Percentiles rank a stretch among this genome's conserved stretches.
Conservation (phyloP, 2,888 invertebrate genomes). For the Autographa gamma region DNA sequence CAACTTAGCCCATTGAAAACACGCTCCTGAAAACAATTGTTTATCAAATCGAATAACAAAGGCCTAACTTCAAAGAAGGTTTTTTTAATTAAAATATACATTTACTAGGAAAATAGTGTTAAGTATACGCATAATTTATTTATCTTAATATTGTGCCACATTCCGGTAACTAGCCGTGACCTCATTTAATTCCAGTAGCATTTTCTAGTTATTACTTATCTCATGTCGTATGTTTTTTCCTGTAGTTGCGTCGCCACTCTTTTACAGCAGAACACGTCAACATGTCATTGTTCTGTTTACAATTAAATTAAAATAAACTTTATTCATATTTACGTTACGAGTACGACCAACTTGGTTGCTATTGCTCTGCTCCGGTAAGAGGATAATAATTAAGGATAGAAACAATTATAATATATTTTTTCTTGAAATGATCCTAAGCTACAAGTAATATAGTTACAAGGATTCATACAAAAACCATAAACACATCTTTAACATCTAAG, state of each 20-base stretch:
- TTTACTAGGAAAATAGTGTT: slow-evolving; percentile 3
- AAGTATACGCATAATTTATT: slow-evolving; percentile 26
- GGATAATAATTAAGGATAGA: not conserved
- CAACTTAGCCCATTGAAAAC: too few species aligned
- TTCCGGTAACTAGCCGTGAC: slow-evolving; percentile 48
- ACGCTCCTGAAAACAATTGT: not conserved
- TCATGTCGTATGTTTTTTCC: slow-evolving; percentile 14
- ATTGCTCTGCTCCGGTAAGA: not conserved
- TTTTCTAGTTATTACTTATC: slow-evolving; percentile 47
- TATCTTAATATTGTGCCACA: slow-evolving; percentile 46
- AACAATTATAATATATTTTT: not conserved
- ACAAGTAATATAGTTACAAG: too few species aligned
- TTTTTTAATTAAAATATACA: not conserved
- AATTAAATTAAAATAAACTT: slow-evolving; percentile 1
- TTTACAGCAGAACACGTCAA: not conserved
- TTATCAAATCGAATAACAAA: not conserved
- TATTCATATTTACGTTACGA: not conserved
- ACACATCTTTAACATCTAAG: too few species aligned
- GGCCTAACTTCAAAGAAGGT: not conserved
- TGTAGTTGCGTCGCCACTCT: not conserved
- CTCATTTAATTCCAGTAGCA: slow-evolving; percentile 50
- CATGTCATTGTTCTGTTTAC: not conserved
- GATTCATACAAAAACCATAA: too few species aligned
- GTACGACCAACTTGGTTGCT: not conserved
- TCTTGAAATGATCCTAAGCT: too few species aligned